Evolutionary conservation across 2,113 vertebrate genomes (phyloP), one percentile per base, ranked within the genome.

Genomic region (Calcarius ornatus): DNA sequence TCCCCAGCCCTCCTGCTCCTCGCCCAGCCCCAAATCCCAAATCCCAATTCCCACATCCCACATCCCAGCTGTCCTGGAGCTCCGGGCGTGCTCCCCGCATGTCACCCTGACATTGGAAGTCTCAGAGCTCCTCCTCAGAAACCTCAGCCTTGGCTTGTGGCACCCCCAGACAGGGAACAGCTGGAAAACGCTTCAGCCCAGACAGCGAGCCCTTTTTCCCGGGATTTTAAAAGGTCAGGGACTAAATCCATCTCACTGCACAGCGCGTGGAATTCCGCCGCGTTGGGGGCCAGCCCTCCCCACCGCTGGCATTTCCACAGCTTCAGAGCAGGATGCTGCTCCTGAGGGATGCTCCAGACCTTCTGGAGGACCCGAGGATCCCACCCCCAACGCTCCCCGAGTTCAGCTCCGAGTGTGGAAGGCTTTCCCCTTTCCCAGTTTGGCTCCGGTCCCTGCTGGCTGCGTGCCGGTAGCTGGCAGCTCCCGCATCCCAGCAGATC

Each of bases 361-460:
- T 63, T 60, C 9, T 12, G 16, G 8, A 81, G 88, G 81, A 56
- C 9, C 33, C 40, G 3, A 69, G 28, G 23, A 42, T 86, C 31
- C n/a, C 53, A 10, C 40, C 20, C 50, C 68, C 8, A 3, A 2
- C 0, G 0, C 40, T 21, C 66, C 64, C 71, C 0, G 19, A 45
- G 54, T 27, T 65, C 61, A 13, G 18, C 65, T 37, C 12, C 2
- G 57, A 3, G 51, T 48, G 78, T 12, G 11, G 1, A 35, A 81
- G 91, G 76, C 60, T 86, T 95, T 80, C 83, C 94, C 86, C 92
- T 90, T 88, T 78, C 94, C 78, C 70, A 15, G 7, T 8, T 4
- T 97, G 92, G 96, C 95, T 70, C 84, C 28, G 22, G 37, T 81
- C 86, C 92, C 80, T 11, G 48, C 76, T 95, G 94, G 97, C 96